A percentile compares a stretch with the other conserved stretches of the same genome.
phyloP scores from a whole-genome alignment of 2,888 invertebrate species.

The Oegoconia quadripuncta region DNA sequence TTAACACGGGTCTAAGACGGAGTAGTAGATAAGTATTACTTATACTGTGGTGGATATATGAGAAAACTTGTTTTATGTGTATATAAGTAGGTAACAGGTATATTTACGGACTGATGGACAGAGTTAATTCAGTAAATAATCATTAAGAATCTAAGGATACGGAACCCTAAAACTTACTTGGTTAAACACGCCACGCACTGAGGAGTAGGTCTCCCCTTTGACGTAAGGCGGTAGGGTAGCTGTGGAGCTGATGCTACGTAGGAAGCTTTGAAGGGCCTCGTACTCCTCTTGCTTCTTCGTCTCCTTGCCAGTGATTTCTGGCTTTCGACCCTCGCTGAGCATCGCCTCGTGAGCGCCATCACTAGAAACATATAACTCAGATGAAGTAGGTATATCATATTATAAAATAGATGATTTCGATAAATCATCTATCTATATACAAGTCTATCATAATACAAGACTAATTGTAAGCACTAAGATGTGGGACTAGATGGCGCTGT shows the following conservation, averaged over 20 bases:
- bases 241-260: constrained; percentile 73
- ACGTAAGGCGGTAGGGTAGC: constrained; percentile 72
- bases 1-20: too few species aligned
- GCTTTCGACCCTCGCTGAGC: constrained; percentile 45
- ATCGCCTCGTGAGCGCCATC: constrained; percentile 74
- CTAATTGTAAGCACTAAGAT: too few species aligned
- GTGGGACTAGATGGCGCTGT: too few species aligned
- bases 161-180: constrained; percentile 47
- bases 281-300: constrained; percentile 60
- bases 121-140: too few species aligned
- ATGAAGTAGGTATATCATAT: background rate
- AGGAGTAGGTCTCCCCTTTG: constrained; percentile 71
- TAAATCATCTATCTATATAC: too few species aligned
- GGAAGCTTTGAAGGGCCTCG: constrained; percentile 69
- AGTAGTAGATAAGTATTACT: too few species aligned
- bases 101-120: too few species aligned
- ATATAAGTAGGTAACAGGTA: too few species aligned
- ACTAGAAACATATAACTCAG: constrained; percentile 30
- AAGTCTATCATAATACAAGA: too few species aligned
- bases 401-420: background rate
- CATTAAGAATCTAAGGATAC: too few species aligned
- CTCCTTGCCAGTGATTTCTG: constrained; percentile 50
- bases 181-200: constrained; percentile 64
- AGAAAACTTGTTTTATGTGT: too few species aligned
- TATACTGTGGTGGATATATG: too few species aligned